Evolutionary conservation across 2,888 invertebrate species (phyloP).

Genomic region (Sphaerophoria taeniata): DNA sequence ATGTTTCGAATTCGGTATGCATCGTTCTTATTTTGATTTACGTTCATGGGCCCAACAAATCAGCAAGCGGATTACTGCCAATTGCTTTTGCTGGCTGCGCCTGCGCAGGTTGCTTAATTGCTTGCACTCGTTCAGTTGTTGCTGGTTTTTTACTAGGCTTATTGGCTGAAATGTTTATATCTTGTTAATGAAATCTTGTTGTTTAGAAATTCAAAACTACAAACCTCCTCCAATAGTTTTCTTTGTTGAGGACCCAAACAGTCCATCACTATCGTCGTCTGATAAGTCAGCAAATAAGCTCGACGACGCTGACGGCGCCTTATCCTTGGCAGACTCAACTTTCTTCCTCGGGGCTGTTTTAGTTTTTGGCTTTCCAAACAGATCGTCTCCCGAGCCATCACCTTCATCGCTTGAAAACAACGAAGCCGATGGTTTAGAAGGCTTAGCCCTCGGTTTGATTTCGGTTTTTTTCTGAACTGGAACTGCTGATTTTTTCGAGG

Average conservation of each 20-base stretch:
- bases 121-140: background rate
- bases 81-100: slow-evolving; percentile 13
- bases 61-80: slow-evolving; percentile 57
- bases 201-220: background rate
- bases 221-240: slow-evolving; percentile 31
- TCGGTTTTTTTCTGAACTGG: slow-evolving; percentile 20
- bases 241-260: slow-evolving; percentile 69
- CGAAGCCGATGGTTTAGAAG: slow-evolving; percentile 41
- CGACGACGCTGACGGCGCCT: slow-evolving; percentile 19
- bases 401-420: slow-evolving; percentile 67
- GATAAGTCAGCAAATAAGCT: slow-evolving; percentile 74
- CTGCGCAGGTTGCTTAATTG: slow-evolving; percentile 38
- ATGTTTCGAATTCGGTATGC: slow-evolving; percentile 28
- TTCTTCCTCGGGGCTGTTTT: slow-evolving; percentile 27
- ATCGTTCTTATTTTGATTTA: slow-evolving; percentile 25
- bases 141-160: slow-evolving; percentile 30
- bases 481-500: slow-evolving; percentile 30
- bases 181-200: no score
- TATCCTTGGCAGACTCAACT: slow-evolving; percentile 25
- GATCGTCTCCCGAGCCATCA: slow-evolving; percentile 53
- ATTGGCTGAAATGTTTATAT: slow-evolving; percentile 34
- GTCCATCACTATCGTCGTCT: slow-evolving; percentile 76
- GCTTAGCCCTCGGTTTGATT: slow-evolving; percentile 27
- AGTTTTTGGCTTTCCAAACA: slow-evolving; percentile 61
- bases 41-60: slow-evolving; percentile 47